phyloP scores from a whole-genome alignment of 2,797 vertebrate genomes.

The Podargus strigoides region DNA sequence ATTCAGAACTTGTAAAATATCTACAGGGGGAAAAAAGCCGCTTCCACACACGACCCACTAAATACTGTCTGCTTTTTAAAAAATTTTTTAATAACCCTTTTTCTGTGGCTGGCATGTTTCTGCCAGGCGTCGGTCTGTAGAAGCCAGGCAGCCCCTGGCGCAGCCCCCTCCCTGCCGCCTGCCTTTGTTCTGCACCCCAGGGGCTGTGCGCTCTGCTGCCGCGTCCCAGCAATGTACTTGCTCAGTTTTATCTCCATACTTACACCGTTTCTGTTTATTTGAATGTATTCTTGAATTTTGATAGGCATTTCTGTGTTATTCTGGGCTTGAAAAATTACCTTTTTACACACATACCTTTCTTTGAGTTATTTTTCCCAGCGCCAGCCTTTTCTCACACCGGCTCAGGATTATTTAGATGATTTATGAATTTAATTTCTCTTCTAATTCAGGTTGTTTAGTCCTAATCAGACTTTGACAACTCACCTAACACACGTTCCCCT shows the following conservation, averaged over 20 bases:
- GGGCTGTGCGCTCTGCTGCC: background rate
- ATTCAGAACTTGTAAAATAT: background rate
- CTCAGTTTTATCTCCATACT: accelerated
- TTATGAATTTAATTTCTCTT: slow-evolving; percentile 39
- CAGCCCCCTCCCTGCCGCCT: background rate
- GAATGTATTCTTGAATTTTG: background rate
- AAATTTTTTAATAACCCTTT: accelerated
- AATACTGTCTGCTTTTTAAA: background rate
- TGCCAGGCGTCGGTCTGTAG: background rate
- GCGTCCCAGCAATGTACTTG: accelerated
- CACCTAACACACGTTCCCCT: background rate
- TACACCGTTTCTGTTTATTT: background rate
- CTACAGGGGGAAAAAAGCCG: background rate
- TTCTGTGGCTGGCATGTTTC: background rate
- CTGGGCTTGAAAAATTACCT: background rate
- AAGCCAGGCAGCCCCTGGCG: background rate
- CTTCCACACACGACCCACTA: accelerated
- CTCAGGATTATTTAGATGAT: slow-evolving; percentile 6
- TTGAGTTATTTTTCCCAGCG: background rate
- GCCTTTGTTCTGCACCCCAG: background rate
- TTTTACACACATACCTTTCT: background rate
- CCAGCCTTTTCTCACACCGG: background rate
- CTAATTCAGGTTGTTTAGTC: slow-evolving; percentile 22
- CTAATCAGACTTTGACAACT: slow-evolving; percentile 40
- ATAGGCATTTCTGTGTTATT: background rate